phyloP scores from a whole-genome alignment of 2,888 invertebrate genomes.

The Erynnis tages region DNA sequence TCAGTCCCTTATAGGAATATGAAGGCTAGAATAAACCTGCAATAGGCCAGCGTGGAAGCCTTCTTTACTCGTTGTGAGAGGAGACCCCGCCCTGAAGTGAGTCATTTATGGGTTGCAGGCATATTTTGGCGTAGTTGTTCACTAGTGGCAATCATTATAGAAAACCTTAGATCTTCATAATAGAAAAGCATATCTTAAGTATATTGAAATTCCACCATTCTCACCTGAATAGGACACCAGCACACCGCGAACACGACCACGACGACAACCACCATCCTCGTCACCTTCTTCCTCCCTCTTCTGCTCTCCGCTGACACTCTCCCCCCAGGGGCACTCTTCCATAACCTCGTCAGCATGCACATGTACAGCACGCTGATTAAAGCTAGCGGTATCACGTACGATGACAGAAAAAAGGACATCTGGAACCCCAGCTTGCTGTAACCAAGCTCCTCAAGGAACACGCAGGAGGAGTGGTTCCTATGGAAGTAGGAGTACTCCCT shows the following conservation, averaged over 20 bases:
- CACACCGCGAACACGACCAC: slow-evolving; percentile 96
- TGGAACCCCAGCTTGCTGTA: slow-evolving; percentile 84
- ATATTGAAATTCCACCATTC: too few species aligned
- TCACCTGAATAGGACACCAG: slow-evolving; percentile 96
- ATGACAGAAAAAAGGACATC: slow-evolving; percentile 92
- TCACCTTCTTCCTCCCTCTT: slow-evolving; percentile 93
- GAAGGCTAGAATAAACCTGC: too few species aligned
- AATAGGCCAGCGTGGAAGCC: too few species aligned
- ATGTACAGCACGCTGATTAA: slow-evolving; percentile 94
- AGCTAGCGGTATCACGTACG: slow-evolving; percentile 93
- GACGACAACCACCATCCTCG: slow-evolving; percentile 94
- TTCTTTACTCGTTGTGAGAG: too few species aligned
- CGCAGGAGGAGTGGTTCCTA: slow-evolving; percentile 85
- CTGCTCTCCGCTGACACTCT: slow-evolving; percentile 90
- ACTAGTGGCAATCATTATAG: too few species aligned
- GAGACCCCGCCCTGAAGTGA: too few species aligned
- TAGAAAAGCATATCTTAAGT: too few species aligned
- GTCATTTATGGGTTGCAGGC: too few species aligned
- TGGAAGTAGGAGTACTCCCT: slow-evolving; percentile 84
- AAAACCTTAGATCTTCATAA: too few species aligned
- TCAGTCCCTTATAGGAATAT: too few species aligned
- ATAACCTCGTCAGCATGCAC: slow-evolving; percentile 92
- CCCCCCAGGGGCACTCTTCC: slow-evolving; percentile 92
- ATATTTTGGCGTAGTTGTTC: too few species aligned
- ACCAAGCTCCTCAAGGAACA: slow-evolving; percentile 83